Percentiles rank a stretch among this genome's conserved stretches.
Evolutionary conservation across 2,888 invertebrate species (phyloP).

Genomic region (Odontocerum albicorne): DNA sequence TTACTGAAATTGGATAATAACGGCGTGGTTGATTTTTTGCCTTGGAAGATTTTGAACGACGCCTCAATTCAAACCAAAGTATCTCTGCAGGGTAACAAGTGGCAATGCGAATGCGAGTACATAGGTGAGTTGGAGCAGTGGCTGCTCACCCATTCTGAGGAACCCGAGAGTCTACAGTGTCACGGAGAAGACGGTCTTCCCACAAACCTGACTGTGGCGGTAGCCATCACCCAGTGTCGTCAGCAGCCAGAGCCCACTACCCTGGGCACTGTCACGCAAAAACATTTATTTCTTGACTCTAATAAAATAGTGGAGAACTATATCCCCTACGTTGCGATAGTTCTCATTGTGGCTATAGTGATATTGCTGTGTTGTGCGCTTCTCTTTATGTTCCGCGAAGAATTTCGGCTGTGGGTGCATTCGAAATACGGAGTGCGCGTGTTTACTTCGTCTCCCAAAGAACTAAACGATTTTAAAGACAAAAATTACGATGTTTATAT

Average conservation of each 20-base stretch:
- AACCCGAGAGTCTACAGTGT: conserved; percentile 69
- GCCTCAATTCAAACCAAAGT: conserved; percentile 65
- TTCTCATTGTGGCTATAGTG: conserved; percentile 68
- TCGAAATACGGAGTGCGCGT: conserved; percentile 75
- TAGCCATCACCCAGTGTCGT: conserved; percentile 58
- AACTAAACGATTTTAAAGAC: conserved; percentile 61
- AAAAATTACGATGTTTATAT: conserved; percentile 86
- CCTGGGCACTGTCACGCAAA: conserved; percentile 60
- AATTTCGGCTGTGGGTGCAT: conserved; percentile 78
- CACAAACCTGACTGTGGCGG: conserved; percentile 56
- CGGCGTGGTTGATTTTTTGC: conserved; percentile 74
- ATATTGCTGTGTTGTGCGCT: conserved; percentile 69
- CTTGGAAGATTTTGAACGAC: conserved; percentile 70
- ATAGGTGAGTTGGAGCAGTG: conserved; percentile 69
- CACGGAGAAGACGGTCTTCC: conserved; percentile 58
- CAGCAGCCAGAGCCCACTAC: conserved; percentile 65
- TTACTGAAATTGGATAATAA: conserved; percentile 76
- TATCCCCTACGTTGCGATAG: conserved; percentile 73
- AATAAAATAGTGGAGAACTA: conserved; percentile 70
- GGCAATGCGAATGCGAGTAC: conserved; percentile 81
- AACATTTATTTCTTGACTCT: conserved; percentile 62
- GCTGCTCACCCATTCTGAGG: conserved; percentile 67
- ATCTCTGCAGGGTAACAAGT: conserved; percentile 75
- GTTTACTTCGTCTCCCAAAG: conserved; percentile 63
- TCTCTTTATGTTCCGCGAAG: conserved; percentile 73